Conservation (phyloP, 1,140 invertebrate genomes). For the Anoplolepis gracilipes region DNA sequence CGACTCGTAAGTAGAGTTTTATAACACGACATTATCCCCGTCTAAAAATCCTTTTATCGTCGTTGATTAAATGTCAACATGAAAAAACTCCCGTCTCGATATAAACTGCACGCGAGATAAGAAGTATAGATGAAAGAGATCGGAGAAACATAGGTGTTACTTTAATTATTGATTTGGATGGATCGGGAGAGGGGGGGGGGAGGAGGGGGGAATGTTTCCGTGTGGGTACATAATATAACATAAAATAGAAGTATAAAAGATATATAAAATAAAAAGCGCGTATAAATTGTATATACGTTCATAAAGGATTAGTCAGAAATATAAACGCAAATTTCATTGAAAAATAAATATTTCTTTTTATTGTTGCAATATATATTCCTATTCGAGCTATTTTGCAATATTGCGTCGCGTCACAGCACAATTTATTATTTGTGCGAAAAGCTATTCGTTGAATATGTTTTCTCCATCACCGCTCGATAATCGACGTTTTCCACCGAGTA, state of each 20-base stretch:
- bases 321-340: background rate
- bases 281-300: background rate
- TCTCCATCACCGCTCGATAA: background rate
- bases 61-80: background rate
- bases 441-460: background rate
- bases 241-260: too few species aligned
- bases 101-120: too few species aligned
- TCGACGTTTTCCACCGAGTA: background rate
- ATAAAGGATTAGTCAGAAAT: background rate
- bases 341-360: conserved; percentile 33
- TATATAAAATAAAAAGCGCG: background rate
- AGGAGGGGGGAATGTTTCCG: background rate
- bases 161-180: conserved; percentile 3
- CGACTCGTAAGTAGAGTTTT: background rate
- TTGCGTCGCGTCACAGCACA: background rate
- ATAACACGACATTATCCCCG: background rate
- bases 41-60: conserved; percentile 2
- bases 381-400: background rate
- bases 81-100: background rate
- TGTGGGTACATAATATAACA: background rate
- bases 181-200: too few species aligned
- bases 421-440: background rate
- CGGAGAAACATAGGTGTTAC: too few species aligned
- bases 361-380: background rate
- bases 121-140: too few species aligned